Evolutionary conservation across 2,888 invertebrate genomes (phyloP).

Genomic region (Hemicrepidius hirtus): DNA sequence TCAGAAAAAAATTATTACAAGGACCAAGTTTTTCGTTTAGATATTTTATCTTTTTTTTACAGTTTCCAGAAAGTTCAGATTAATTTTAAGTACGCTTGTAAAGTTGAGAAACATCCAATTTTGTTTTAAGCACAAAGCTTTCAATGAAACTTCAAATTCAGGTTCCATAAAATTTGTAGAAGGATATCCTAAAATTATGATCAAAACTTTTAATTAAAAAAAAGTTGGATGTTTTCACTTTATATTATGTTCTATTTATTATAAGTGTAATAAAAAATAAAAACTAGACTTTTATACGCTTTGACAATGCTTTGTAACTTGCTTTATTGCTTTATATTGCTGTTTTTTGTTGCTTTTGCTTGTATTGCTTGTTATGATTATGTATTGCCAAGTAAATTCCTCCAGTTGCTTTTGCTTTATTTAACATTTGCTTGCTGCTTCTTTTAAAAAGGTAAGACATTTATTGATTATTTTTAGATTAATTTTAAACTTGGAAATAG

Average conservation of each 20-base stretch:
- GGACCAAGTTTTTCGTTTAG: too few relatives aligned
- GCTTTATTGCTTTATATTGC: neutral
- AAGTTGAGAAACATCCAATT: neutral
- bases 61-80: too few relatives aligned
- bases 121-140: neutral
- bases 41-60: too few relatives aligned
- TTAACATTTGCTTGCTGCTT: neutral
- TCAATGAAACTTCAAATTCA: too few relatives aligned
- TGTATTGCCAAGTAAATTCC: neutral
- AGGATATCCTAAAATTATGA: neutral
- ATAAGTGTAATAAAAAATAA: conserved; percentile 1
- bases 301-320: neutral
- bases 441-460: conserved; percentile 4
- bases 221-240: neutral
- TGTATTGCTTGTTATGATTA: neutral
- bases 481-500: too few relatives aligned
- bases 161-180: too few relatives aligned
- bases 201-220: conserved; percentile 3
- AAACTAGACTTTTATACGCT: neutral
- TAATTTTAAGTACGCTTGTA: too few relatives aligned
- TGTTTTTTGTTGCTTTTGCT: conserved; percentile 1
- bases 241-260: neutral
- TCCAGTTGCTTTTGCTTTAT: conserved; percentile 7
- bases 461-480: neutral
- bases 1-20: too few relatives aligned